Base-by-base conservation (phyloP, 2,797 vertebrate genomes). In the Catamblyrhynchus diadema region DNA sequence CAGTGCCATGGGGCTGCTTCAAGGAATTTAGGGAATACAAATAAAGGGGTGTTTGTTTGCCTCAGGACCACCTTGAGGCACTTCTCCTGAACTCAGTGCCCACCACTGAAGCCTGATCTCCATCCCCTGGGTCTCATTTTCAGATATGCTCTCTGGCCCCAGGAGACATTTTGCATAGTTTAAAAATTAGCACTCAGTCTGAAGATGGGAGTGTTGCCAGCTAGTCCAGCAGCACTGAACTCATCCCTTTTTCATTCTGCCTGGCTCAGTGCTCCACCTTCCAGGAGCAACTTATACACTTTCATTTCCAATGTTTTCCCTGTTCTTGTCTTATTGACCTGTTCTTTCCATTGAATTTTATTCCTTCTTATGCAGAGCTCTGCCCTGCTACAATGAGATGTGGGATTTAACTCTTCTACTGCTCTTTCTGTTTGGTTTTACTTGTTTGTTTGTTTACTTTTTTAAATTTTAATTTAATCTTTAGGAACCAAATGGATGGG, bases 101-200 rank as follows among this genome's bases (percentile, higher is more conserved):
- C 60, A 57, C 44, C 60, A 33, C 53, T 60, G 87, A 95, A 91
- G 56, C 15, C 65, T 92, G 62, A 30, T 75, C 59, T 92, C 35
- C 35, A 45, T 78, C 50, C 66, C 33, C 57, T 39, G 74, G 16
- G 28, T 81, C 37, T 92, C 56, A 45, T 75, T 81, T 84, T 50
- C 71, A 88, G 92, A 88, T 22, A 77, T 1, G 2, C 28, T 50
- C 19, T 44, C 48, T 82, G 78, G 56, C 7, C 80, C 62, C 47
- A 70, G n/a, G 69, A 89, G 87, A 61, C 17, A 60, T 67, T 74
- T 90, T 60, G 21, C 53, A 39, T 27, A 24, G 19, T 65, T 95
- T 91, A 88, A 94, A 96, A 91, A 78, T 67, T 69, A 89, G 65
- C 86, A 51, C 51, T 88, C 37, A 3, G 11, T 66, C 54, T 90